Evolutionary conservation across 2,797 vertebrate genomes (phyloP), one percentile per base, ranked within the genome.

Genomic region (Urosaurus nigricauda): DNA sequence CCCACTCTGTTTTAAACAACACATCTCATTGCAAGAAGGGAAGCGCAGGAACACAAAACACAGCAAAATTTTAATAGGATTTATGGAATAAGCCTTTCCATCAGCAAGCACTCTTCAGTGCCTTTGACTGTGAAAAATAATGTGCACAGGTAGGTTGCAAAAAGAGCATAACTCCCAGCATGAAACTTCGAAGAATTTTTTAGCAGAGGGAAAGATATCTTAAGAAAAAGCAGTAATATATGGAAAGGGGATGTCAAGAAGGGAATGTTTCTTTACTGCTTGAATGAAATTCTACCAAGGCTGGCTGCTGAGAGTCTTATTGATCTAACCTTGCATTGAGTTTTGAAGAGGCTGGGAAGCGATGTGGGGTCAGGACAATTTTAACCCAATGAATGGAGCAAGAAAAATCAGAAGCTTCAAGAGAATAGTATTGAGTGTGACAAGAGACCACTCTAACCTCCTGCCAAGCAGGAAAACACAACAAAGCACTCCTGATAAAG

Each of bases 41-140:
- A 5, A 1, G 5, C 6, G 71, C 35, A 74, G 1, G 68, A 1
- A 8, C 2, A 71, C 78, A 43, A 79, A 37, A 2, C 21, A 53
- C n/a, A 80, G 32, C 68, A 4, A 79, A 85, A 0, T 0, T 78
- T 0, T 0, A 51, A 80, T 32, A 0, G 65, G 58, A 24, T 2
- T 79, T 0, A 0, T 0, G 3, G 89, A 74, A 35, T 63, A 90
- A 91, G 85, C 88, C 83, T 86, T 87, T 89, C 60, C 40, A 84
- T 89, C 37, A 0, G 0, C 32, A 60, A 14, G 13, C 0, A 0
- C 70, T 1, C 13, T 3, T 8, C 32, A 47, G 73, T 1, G 43
- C 79, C 0, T 8, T 0, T 82, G 7, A 21, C 0, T 0, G 13
- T 0, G 32, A n/a, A 79, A 78, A 37, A 77, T 5, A 56, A 37